phyloP scores from a whole-genome alignment of 2,113 vertebrate species.

The Eupsittula cactorum region DNA sequence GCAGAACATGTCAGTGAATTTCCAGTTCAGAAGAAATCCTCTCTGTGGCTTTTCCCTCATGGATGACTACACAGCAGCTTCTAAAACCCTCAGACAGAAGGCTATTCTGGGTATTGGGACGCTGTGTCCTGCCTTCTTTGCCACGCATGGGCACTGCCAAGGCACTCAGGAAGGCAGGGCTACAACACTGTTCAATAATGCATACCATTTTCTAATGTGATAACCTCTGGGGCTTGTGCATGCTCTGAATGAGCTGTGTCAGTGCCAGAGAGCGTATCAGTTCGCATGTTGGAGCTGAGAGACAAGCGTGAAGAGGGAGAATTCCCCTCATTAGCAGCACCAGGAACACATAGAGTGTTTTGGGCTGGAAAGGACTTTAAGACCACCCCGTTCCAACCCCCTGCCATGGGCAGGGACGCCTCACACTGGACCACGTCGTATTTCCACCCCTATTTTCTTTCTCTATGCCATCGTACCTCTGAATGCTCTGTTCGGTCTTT shows the following conservation, averaged over 20 bases:
- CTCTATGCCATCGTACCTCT: not conserved
- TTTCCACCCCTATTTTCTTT: not conserved
- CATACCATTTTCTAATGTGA: not conserved
- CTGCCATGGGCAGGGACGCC: not conserved
- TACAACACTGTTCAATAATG: not conserved
- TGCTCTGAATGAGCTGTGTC: not conserved
- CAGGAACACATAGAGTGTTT: not conserved
- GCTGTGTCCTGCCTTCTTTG: not conserved
- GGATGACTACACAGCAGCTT: not conserved
- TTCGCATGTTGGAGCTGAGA: not conserved
- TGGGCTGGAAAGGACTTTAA: not conserved
- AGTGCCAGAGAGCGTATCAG: fast-evolving
- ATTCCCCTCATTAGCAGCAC: not conserved
- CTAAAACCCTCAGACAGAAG: not conserved
- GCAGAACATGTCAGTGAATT: not conserved
- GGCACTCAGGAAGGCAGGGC: not conserved
- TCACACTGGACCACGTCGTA: not conserved
- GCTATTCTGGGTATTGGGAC: not conserved
- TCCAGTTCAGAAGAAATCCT: constrained; percentile 20
- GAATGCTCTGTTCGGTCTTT: not conserved
- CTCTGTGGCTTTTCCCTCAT: not conserved
- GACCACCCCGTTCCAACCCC: not conserved
- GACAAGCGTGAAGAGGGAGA: not conserved
- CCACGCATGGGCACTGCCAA: not conserved
- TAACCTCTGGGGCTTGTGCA: not conserved